phyloP scores from a whole-genome alignment of 2,888 invertebrate species.

The Cantharis lateralis region DNA sequence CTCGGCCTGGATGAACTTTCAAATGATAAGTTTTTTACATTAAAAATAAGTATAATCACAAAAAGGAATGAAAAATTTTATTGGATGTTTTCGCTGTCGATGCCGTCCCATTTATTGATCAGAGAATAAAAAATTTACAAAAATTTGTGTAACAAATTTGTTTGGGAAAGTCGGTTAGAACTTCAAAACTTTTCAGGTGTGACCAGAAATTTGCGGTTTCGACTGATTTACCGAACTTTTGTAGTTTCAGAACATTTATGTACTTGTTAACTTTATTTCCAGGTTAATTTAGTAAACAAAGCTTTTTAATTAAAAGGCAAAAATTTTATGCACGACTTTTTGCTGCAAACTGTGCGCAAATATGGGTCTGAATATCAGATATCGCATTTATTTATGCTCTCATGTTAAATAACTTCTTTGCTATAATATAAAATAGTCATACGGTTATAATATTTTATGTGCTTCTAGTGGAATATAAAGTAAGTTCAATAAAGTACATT shows the following conservation, averaged over 20 bases:
- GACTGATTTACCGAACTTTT: neutral
- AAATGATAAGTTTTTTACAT: no score
- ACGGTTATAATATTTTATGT: constrained; percentile 14
- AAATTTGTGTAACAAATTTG: neutral
- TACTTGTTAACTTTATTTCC: neutral
- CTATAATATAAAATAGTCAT: neutral
- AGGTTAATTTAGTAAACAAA: neutral
- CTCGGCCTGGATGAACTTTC: no score
- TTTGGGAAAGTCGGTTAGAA: neutral
- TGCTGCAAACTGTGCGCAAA: constrained; percentile 26
- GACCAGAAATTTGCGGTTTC: neutral
- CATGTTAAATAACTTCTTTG: constrained; percentile 22
- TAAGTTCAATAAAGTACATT: constrained; percentile 12
- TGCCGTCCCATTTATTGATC: neutral
- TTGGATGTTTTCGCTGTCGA: neutral
- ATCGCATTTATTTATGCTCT: constrained; percentile 37
- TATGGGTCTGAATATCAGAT: constrained; percentile 35
- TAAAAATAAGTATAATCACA: no score
- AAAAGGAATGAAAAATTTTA: no score
- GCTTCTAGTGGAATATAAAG: neutral
- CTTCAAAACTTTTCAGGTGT: neutral
- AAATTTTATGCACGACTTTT: neutral
- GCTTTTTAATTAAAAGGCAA: neutral
- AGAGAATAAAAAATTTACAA: neutral
- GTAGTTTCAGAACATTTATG: neutral